A percentile compares a stretch with the other conserved stretches of the same genome.
Conservation (phyloP, 2,888 invertebrate species). For the Monochamus alternatus region DNA sequence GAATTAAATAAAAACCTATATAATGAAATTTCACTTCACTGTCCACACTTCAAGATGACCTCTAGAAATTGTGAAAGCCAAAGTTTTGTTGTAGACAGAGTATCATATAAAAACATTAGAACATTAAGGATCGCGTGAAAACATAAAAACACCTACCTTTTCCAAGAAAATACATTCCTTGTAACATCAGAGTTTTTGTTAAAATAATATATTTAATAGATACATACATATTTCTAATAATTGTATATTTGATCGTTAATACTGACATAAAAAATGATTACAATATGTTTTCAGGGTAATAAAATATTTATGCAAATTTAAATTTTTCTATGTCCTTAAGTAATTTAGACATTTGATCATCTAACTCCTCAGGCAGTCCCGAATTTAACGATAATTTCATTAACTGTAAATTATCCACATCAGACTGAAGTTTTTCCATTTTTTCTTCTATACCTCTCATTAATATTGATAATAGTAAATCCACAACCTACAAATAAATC, state of each 20-base stretch:
- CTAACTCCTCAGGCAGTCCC: slow-evolving; percentile 60
- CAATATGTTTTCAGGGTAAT: background rate
- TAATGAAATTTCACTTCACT: too few species aligned
- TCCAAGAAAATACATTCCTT: background rate
- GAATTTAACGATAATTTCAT: slow-evolving; percentile 66
- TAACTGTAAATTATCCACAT: slow-evolving; percentile 57
- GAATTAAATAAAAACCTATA: too few species aligned
- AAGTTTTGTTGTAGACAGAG: too few species aligned
- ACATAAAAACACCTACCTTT: too few species aligned
- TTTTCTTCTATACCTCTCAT: slow-evolving; percentile 53
- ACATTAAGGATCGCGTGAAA: too few species aligned
- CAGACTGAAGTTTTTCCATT: slow-evolving; percentile 49
- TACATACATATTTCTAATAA: background rate
- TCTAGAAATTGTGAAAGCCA: too few species aligned
- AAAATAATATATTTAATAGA: background rate
- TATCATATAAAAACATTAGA: too few species aligned
- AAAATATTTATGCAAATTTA: slow-evolving; percentile 59
- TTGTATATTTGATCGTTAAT: background rate
- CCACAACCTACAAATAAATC: slow-evolving; percentile 58
- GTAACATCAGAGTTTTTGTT: background rate
- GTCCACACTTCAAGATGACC: too few species aligned
- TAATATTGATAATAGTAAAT: slow-evolving; percentile 57
- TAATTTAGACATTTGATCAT: slow-evolving; percentile 66
- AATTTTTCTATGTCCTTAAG: slow-evolving; percentile 65
- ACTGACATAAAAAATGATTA: background rate